Evolutionary conservation across 2,888 invertebrate genomes (phyloP).

Genomic region (Biston stratarius): DNA sequence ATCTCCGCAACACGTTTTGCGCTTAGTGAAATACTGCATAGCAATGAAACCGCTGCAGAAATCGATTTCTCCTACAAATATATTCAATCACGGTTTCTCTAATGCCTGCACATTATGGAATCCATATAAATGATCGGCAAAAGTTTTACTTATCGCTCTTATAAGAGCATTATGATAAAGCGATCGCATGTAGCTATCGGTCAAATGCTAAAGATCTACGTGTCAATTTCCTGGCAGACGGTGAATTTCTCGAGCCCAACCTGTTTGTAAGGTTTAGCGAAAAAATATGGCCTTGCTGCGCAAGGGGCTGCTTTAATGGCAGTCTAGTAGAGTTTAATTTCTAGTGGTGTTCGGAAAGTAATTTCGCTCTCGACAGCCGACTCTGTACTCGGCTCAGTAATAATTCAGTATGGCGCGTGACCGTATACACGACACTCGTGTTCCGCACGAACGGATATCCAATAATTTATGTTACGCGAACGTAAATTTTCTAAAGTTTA

Average conservation of each 20-base stretch:
- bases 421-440: conserved; percentile 65
- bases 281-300: conserved; percentile 58
- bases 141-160: conserved; percentile 36
- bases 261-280: conserved; percentile 62
- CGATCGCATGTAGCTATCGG: conserved; percentile 58
- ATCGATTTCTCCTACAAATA: conserved; percentile 43
- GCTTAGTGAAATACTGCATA: conserved; percentile 31
- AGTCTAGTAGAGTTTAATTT: conserved; percentile 59
- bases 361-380: conserved; percentile 79
- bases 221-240: conserved; percentile 68
- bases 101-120: conserved; percentile 41
- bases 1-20: conserved; percentile 29
- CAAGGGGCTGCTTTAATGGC: conserved; percentile 60
- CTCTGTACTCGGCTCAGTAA: conserved; percentile 63
- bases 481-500: conserved; percentile 60
- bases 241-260: conserved; percentile 76
- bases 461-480: conserved; percentile 54
- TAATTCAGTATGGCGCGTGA: conserved; percentile 81
- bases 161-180: conserved; percentile 45
- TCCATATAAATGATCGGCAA: conserved; percentile 44
- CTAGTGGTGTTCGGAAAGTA: conserved; percentile 67
- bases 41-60: conserved; percentile 29
- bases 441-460: conserved; percentile 48
- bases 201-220: conserved; percentile 62
- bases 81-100: conserved; percentile 42